Evolutionary conservation across 1,140 invertebrate species (phyloP).

Genomic region (Yoshiicerus persimilis): DNA sequence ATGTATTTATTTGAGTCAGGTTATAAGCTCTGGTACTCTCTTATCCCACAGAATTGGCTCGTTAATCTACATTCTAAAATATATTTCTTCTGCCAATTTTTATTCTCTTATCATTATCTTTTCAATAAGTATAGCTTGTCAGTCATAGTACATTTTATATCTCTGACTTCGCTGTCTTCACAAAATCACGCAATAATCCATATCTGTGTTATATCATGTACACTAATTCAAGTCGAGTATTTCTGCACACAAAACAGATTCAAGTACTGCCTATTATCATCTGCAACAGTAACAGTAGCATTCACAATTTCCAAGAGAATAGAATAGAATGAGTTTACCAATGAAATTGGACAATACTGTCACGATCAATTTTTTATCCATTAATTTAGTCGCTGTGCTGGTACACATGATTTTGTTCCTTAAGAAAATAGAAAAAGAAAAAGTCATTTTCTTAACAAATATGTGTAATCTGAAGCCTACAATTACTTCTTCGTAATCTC

Average conservation of each 20-base stretch:
- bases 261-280: background rate
- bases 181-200: too few relatives aligned
- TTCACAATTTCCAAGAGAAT: background rate
- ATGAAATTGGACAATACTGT: slow-evolving; percentile 1
- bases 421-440: background rate
- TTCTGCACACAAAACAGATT: background rate
- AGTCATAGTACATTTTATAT: too few relatives aligned
- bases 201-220: background rate
- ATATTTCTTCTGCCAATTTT: too few relatives aligned
- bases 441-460: background rate
- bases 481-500: background rate
- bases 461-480: background rate
- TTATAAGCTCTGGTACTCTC: too few relatives aligned
- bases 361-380: background rate
- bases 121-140: too few relatives aligned
- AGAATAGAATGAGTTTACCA: background rate
- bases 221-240: background rate
- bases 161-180: background rate
- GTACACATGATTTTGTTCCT: background rate
- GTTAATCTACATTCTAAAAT: too few relatives aligned
- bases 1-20: too few relatives aligned
- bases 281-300: background rate
- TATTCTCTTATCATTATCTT: too few relatives aligned
- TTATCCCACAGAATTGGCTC: too few relatives aligned
- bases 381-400: background rate